These are phyloP conservation scores for Pseudopodoces humilis DNA, from an alignment of 2,113 vertebrate species.

Conservation along the genomic window DNA sequence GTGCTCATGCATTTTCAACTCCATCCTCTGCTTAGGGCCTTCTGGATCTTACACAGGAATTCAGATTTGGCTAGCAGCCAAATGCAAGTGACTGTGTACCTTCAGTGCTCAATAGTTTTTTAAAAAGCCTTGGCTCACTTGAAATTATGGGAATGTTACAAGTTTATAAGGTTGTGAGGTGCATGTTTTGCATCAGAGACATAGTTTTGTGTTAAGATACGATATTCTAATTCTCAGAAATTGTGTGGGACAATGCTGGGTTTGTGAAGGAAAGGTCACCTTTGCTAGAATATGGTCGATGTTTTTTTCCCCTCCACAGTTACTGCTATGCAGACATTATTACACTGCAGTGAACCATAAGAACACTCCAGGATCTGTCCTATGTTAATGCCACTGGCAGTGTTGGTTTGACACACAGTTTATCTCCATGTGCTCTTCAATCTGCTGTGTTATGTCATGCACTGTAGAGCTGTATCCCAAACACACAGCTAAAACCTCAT, in stretches of 20 bases:
- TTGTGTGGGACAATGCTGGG: not conserved
- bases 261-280: not conserved
- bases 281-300: not conserved
- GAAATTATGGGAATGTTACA: not conserved
- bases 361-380: not conserved
- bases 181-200: not conserved
- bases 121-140: not conserved
- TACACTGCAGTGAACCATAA: not conserved
- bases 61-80: not conserved
- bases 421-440: not conserved
- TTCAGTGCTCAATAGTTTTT: not conserved
- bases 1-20: not conserved
- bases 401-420: not conserved
- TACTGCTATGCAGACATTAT: not conserved
- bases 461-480: not conserved
- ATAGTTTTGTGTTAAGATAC: not conserved
- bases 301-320: not conserved
- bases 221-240: not conserved
- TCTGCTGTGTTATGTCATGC: not conserved
- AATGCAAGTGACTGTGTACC: not conserved
- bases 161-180: not conserved
- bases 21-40: not conserved
- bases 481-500: not conserved
- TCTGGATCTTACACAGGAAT: not conserved
- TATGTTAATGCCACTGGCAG: not conserved